Percentiles rank a stretch among this genome's conserved stretches.
Conservation (phyloP, 2,888 invertebrate species). For the Branchipolynoe longqiensis region DNA sequence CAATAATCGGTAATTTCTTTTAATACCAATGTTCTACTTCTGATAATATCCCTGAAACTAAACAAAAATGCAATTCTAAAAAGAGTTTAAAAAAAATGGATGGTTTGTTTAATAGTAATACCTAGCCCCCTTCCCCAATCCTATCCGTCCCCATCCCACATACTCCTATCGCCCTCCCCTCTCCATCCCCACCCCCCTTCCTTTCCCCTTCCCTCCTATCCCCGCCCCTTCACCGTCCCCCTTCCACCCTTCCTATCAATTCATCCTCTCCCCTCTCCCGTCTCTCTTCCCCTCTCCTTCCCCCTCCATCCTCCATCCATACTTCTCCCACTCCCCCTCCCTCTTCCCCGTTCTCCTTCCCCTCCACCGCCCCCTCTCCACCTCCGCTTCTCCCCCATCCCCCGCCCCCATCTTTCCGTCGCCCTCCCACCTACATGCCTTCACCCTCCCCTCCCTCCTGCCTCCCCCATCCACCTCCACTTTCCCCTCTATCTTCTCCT, state of each 20-base stretch:
- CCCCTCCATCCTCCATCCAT: not conserved
- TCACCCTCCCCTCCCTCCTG: not conserved
- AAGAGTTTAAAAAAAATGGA: too few relatives aligned
- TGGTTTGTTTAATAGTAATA: too few relatives aligned
- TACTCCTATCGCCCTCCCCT: too few relatives aligned
- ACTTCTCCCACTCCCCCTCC: not conserved
- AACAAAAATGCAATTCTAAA: too few relatives aligned
- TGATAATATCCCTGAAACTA: too few relatives aligned
- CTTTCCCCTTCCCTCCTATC: too few relatives aligned
- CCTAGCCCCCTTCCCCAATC: too few relatives aligned
- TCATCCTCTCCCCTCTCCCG: not conserved
- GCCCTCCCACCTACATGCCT: not conserved
- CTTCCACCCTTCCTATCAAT: slow-evolving; percentile 5
- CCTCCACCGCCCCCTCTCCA: not conserved
- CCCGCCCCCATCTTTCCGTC: not conserved
- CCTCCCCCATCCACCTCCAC: not conserved
- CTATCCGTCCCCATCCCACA: too few relatives aligned
- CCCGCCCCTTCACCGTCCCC: not conserved
- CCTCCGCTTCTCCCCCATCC: not conserved
- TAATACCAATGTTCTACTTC: too few relatives aligned
- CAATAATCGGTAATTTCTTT: too few relatives aligned
- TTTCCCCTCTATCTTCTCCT: too few relatives aligned
- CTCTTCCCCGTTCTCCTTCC: not conserved
- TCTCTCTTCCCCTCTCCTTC: not conserved
- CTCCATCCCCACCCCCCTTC: too few relatives aligned